Percentiles rank a stretch among this genome's conserved stretches.
These are phyloP conservation scores for Eurypyga helias DNA, from an alignment of 2,113 vertebrate genomes.

Conservation along the genomic window DNA sequence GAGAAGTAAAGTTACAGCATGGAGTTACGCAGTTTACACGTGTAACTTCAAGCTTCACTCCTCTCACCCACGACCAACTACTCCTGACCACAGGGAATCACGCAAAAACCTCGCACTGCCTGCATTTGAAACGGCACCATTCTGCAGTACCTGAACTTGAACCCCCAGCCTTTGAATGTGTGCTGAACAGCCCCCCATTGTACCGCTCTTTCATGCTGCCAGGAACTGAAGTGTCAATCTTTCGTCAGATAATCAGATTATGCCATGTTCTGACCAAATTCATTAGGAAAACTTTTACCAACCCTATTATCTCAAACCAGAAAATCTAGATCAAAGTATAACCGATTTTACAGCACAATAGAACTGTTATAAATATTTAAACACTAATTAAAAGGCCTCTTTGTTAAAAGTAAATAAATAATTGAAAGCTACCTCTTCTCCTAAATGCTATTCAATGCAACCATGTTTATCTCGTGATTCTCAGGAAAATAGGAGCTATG, in stretches of 20 bases:
- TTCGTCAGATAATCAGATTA: slow-evolving; percentile 38
- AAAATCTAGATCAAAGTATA: slow-evolving; percentile 62
- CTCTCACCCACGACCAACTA: not conserved
- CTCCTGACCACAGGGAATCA: not conserved
- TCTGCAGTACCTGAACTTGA: slow-evolving; percentile 60
- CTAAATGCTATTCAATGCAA: not conserved
- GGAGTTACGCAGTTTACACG: not conserved
- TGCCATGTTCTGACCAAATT: slow-evolving; percentile 59
- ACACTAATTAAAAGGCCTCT: slow-evolving; percentile 49
- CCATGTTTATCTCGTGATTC: not conserved
- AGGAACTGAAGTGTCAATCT: slow-evolving; percentile 57
- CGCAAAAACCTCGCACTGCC: not conserved
- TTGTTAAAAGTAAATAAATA: slow-evolving; percentile 67
- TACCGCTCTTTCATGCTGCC: not conserved
- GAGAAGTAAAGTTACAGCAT: not conserved
- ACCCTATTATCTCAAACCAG: slow-evolving; percentile 57
- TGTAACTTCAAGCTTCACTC: not conserved
- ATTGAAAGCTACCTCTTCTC: slow-evolving; percentile 49
- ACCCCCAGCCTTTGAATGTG: slow-evolving; percentile 36
- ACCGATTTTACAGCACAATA: slow-evolving; percentile 54
- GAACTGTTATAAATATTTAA: slow-evolving; percentile 72
- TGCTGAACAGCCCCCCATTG: slow-evolving; percentile 62
- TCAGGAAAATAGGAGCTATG: not conserved
- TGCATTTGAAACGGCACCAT: not conserved
- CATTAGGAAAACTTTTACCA: slow-evolving; percentile 67